Percentiles rank a stretch among this genome's conserved stretches.
Evolutionary conservation across 2,888 invertebrate genomes (phyloP).

Genomic region (Cephalotes varians): DNA sequence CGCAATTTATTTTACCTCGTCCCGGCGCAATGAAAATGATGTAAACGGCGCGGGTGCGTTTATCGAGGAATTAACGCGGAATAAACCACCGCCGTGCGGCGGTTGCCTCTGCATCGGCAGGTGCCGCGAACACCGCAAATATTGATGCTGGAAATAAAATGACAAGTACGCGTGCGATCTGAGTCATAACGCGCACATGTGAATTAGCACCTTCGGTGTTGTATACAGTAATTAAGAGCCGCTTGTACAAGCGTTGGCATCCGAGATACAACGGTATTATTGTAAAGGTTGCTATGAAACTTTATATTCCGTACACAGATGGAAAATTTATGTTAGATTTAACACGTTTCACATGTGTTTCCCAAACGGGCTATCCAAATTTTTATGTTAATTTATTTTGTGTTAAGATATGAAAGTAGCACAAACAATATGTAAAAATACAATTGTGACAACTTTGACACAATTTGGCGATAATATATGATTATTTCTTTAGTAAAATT

Average conservation of each 20-base stretch:
- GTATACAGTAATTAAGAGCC: neutral
- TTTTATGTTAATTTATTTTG: too few relatives aligned
- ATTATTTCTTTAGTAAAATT: too few relatives aligned
- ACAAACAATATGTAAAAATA: too few relatives aligned
- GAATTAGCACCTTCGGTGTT: constrained; percentile 31
- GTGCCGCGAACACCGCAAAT: constrained; percentile 40
- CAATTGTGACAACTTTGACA: too few relatives aligned
- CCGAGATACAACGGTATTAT: neutral
- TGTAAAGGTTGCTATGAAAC: neutral
- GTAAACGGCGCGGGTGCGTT: constrained; percentile 33
- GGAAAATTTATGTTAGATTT: too few relatives aligned
- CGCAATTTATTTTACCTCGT: constrained; percentile 41
- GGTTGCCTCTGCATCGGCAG: neutral
- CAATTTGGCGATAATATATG: too few relatives aligned
- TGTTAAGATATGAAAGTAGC: too few relatives aligned
- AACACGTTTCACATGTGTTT: too few relatives aligned
- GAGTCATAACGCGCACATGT: neutral
- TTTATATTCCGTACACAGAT: too few relatives aligned
- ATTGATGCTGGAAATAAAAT: constrained; percentile 45
- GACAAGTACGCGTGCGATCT: constrained; percentile 29
- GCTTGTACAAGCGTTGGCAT: neutral
- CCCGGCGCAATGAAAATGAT: constrained; percentile 36
- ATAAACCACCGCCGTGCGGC: constrained; percentile 19
- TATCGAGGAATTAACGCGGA: constrained; percentile 45
- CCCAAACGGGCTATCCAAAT: too few relatives aligned